These are phyloP conservation scores for Periphyllus acericola DNA, from an alignment of 2,888 invertebrate genomes.

Conservation along the genomic window DNA sequence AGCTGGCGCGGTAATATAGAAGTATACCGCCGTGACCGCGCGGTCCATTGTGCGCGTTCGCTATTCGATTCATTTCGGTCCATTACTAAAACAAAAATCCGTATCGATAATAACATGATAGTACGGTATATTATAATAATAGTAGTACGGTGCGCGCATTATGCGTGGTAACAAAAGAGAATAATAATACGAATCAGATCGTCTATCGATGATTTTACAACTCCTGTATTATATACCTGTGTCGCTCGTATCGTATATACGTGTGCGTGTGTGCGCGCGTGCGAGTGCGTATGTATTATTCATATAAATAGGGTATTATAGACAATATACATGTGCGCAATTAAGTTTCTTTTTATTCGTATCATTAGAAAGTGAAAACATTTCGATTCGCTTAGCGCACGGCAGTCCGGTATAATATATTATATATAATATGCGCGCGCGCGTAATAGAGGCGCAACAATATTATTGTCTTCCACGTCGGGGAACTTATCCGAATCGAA, in stretches of 20 bases:
- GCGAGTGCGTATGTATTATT: background rate
- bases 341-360: conserved; percentile 19
- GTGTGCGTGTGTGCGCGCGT: background rate
- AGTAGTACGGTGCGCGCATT: background rate
- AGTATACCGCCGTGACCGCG: background rate
- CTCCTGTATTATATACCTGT: background rate
- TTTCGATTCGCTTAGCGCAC: conserved; percentile 17
- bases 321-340: background rate
- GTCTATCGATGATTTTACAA: background rate
- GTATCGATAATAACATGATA: background rate
- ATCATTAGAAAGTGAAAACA: conserved; percentile 18
- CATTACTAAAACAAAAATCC: conserved; percentile 25
- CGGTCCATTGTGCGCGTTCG: background rate
- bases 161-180: background rate
- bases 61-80: conserved; percentile 19
- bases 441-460: conserved; percentile 7
- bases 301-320: background rate
- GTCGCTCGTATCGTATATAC: background rate
- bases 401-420: background rate
- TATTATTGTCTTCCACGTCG: conserved; percentile 1
- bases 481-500: background rate
- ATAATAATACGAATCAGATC: background rate
- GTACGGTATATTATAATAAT: too few species aligned
- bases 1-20: too few species aligned
- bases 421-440: too few species aligned